Evolutionary conservation across 1,140 invertebrate species (phyloP), one percentile per base, ranked within the genome.

Genomic region (Trachymyrmex cornetzi): DNA sequence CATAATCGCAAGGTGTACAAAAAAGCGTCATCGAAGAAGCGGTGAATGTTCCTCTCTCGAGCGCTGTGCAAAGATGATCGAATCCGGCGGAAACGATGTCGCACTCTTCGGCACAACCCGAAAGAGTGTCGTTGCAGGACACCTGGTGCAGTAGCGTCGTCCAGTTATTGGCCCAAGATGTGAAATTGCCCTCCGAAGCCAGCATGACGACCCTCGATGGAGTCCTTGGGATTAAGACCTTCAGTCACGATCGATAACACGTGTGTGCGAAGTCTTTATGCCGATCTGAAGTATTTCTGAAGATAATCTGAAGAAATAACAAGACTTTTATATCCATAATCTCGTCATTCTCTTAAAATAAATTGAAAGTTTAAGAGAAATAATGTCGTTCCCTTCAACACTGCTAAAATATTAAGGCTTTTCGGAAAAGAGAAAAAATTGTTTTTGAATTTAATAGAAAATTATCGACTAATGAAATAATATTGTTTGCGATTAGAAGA

Each of bases 1-100:
- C 61, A 14, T 91, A 93, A 71, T 93, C 90, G 61, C 93, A 93
- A 0, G 93, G 91, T 24, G 85, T 88, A 59, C 93, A 93, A 14
- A 93, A 85, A 22, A 93, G 75, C 0, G 90, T 90, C 75, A 87
- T 86, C 14, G 90, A 87, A 11, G 89, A 77, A 38, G 64, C 3
- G 4, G 63, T 4, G 22, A 84, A 69, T 38, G 59, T 77, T 27
- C 48, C 88, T 67, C 50, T 79, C 0, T 85, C 88, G 38, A 85
- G 85, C 14, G 85, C 50, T 0, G 87, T 87, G 71, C 93, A 93
- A n/a, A 93, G 69, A n/a, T 92, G 90, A 85, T 93, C 92, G 85
- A 91, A 90, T 14, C 50, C 81, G 1, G 19, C 50, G 11, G 67
- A 44, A 11, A 22, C 19, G 11, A 55, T 9, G 19, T 57, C 85